Evolutionary conservation across 1,140 invertebrate genomes (phyloP).

Genomic region (Anastrepha ludens): DNA sequence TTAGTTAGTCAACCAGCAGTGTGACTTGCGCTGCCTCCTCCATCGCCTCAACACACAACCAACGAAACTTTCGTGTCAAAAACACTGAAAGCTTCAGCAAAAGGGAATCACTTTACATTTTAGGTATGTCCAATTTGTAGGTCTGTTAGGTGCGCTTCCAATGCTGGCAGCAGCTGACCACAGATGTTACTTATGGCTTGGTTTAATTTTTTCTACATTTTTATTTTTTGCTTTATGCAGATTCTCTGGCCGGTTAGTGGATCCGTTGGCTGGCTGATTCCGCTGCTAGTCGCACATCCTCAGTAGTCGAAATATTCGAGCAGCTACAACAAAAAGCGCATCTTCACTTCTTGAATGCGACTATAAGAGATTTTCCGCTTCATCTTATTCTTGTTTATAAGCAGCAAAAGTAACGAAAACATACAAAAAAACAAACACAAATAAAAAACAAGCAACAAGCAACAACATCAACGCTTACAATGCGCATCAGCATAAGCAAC

Average conservation of each 20-base stretch:
- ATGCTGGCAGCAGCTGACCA: conserved; percentile 5
- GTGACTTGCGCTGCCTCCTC: not conserved
- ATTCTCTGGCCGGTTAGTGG: not conserved
- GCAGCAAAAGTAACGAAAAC: conserved; percentile 17
- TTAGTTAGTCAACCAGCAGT: not conserved
- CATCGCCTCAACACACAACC: not conserved
- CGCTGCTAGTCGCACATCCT: not conserved
- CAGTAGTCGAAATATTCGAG: not conserved
- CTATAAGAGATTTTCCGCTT: conserved; percentile 47
- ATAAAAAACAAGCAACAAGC: conserved; percentile 53
- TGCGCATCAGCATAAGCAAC: conserved; percentile 6
- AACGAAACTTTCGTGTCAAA: not conserved
- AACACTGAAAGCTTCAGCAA: conserved; percentile 6
- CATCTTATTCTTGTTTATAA: conserved; percentile 19
- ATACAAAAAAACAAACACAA: conserved; percentile 41
- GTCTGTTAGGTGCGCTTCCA: not conserved
- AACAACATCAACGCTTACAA: conserved; percentile 39
- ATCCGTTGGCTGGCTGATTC: not conserved
- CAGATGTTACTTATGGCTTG: conserved; percentile 45
- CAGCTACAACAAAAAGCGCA: not conserved
- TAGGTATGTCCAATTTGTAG: not conserved
- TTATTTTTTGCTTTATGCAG: conserved; percentile 18
- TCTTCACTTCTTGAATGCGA: not conserved
- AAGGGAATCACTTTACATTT: conserved; percentile 26
- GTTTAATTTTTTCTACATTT: not conserved